Base-by-base conservation (phyloP, 2,888 invertebrate genomes). In the Mayetiola destructor region DNA sequence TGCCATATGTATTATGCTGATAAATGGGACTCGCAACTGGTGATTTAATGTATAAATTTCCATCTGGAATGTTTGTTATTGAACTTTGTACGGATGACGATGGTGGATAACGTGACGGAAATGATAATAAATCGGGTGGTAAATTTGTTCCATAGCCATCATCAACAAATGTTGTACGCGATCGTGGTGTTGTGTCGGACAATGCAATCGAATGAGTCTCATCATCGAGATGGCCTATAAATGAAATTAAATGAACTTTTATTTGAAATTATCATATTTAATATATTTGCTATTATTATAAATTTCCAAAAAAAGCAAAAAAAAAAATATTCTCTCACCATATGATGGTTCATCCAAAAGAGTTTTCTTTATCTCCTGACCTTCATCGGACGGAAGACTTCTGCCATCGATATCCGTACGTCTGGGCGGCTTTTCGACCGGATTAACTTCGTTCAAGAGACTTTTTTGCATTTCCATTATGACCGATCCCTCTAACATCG, bases 381-480 rank as follows among this genome's bases (percentile, higher is more conserved):
- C 83, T 72, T 89, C 88, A 6, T 88, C 87, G 18, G 80, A 84
- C 57, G 84, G 85, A 56, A 79, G 80, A 21, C 82, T 80, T 6
- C 84, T 82, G 12, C 79, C 77, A 21, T 85, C 84, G 57, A 79
- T 80, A 59, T 88, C 87, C 62, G 84, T 85, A 60, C 87, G 77
- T 55, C 88, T 75, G 5, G 88, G 87, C 0, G 88, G 87, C 66
- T 90, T 89, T 59, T 85, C 84, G 18, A 89, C 84, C 0, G 88
- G 88, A 72, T 89, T 88, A 29, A 88, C 86, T 56, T 88, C 85
- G 2, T 86, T 85, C 61, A 90, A 82, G 55, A 89, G 73, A 61
- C 87, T 85, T 69, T 90, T 89, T 67, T 88, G 88, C 77, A 88
- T 87, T 67, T 90, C 89, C 59, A 84, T 81, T 55, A 84, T 81